Base-by-base conservation (phyloP, 1,140 invertebrate genomes). In the Panagrolaimus sp. region DNA sequence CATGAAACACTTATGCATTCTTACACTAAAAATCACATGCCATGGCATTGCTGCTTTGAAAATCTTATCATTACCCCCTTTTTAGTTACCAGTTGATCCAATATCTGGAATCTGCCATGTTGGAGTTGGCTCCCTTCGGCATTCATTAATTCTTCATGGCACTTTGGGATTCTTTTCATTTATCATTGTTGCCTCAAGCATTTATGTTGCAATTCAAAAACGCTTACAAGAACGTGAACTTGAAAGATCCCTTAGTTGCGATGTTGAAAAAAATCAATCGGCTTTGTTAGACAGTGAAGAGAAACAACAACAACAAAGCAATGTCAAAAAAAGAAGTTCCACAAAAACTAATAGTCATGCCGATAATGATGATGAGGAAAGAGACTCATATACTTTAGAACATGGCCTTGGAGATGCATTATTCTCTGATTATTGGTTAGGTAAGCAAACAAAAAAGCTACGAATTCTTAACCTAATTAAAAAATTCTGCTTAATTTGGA, bases 391-490 rank as follows among this genome's bases (percentile, higher is more conserved):
- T 24, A n/a, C 52, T 21, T n/a, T 21, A 26, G 52, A 58, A 21
- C 52, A 58, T 58, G 52, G 52, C 17, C 52, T 58, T 28, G 52
- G 52, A 8, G 52, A 58, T 12, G 15, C 21, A 28, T 28, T 58
- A 10, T 26, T 58, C 8, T 26, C 21, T 58, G 52, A 58, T 58
- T 26, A 26, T 58, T 58, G 52, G 52, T 28, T 58, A 21, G 52
- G 52, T 58, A 58, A 58, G 52, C 28, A 52, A 52, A 21, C 1
- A 8, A 21, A 38, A 38, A 2, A 38, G n/a, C n/a, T n/a, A n/a
- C n/a, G n/a, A n/a, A n/a, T n/a, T n/a, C n/a, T n/a, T n/a, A n/a
- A n/a, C 7, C 2, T 38, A 7, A 38, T 38, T 38, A 38, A 38
- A 38, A 38, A 38, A 2, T 38, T 38, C n/a, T n/a, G n/a, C n/a